Evolutionary conservation across 23 tunicate species (phyloP).

Genomic region (Halocynthia roretzi): DNA sequence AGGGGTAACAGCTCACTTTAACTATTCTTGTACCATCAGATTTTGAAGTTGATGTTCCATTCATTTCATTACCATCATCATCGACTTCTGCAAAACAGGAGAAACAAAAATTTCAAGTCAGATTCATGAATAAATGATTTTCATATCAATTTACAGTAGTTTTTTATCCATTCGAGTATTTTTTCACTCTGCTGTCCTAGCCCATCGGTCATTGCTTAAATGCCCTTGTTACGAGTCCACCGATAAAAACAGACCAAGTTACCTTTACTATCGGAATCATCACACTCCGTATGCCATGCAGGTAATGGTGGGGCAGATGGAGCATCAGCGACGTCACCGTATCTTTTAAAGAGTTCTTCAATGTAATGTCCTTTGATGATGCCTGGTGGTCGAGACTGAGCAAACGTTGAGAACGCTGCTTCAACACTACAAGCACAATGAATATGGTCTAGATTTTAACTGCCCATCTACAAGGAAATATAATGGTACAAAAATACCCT

Average conservation of each 20-base stretch:
- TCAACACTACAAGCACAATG: constrained; percentile 41
- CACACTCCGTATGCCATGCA: constrained; percentile 88
- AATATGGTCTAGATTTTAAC: too few species aligned
- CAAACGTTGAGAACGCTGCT: constrained; percentile 77
- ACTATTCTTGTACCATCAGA: constrained; percentile 1
- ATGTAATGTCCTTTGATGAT: constrained; percentile 89
- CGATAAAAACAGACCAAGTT: neutral
- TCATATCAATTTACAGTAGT: too few species aligned
- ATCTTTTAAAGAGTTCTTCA: constrained; percentile 71
- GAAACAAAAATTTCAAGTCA: neutral
- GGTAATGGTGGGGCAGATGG: constrained; percentile 86
- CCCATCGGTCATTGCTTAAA: neutral
- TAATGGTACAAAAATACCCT: too few species aligned
- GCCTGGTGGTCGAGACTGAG: constrained; percentile 86
- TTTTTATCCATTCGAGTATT: too few species aligned
- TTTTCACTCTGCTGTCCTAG: too few species aligned
- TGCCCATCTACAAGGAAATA: too few species aligned
- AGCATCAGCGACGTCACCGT: constrained; percentile 76
- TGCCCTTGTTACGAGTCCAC: neutral
- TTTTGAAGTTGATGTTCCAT: constrained; percentile 3
- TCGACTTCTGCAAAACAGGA: constrained; percentile 19
- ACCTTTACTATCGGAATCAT: constrained; percentile 35
- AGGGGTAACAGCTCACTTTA: neutral
- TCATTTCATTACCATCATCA: constrained; percentile 17
- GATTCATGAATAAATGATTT: neutral